Evolutionary conservation across 37 sponge, comb jelly and placozoan species (phyloP).

Genomic region (Chondrosia reniformis): DNA sequence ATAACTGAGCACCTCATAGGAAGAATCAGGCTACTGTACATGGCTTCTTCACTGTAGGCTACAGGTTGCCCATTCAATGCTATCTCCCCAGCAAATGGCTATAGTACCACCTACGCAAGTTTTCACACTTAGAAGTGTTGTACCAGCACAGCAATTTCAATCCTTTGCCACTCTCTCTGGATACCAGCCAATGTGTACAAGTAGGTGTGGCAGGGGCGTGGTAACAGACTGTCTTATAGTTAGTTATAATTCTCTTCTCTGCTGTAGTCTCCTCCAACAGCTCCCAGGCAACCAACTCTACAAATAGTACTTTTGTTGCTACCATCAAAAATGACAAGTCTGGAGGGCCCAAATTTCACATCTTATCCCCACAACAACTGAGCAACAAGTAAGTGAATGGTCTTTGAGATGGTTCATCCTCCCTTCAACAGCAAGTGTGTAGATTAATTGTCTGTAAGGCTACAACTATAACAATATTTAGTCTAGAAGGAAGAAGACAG

Average conservation of each 20-base stretch:
- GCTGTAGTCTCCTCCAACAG: no score
- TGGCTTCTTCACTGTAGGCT: background rate
- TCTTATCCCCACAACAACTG: background rate
- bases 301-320: background rate
- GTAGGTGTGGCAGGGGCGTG: no score
- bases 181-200: background rate
- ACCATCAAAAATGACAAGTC: slow-evolving; percentile 1
- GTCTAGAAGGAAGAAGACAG: background rate
- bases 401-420: no score
- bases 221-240: no score
- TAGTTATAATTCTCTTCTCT: no score
- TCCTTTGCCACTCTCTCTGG: background rate
- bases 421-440: no score
- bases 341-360: slow-evolving; percentile 18
- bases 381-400: no score
- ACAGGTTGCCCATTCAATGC: background rate
- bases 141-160: background rate
- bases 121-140: background rate
- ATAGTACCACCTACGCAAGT: background rate
- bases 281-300: no score
- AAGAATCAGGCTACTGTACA: background rate
- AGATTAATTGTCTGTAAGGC: no score
- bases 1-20: background rate
- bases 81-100: background rate
- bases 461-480: background rate